A percentile compares a stretch with the other conserved stretches of the same genome.
Conservation (phyloP, 2,888 invertebrate genomes). For the Rhimphoctona megacephalus region DNA sequence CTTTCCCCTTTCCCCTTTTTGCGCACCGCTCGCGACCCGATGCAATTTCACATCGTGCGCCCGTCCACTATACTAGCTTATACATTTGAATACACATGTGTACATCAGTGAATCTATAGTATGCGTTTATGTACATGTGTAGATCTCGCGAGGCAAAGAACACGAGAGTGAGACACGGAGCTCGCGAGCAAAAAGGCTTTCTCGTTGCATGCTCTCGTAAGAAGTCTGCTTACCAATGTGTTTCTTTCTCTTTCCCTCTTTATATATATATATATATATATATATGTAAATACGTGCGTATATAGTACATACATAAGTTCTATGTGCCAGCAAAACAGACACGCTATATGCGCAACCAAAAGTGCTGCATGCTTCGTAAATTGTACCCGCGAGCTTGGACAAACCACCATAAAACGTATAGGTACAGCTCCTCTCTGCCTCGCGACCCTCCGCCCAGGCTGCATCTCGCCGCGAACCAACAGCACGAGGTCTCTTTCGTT, state of each 20-base stretch:
- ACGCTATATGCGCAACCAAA: conserved; percentile 34
- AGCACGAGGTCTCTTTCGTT: conserved; percentile 31
- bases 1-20: conserved; percentile 55
- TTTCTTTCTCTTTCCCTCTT: conserved; percentile 16
- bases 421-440: conserved; percentile 16
- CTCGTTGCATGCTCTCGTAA: conserved; percentile 43
- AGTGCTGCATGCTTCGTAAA: conserved; percentile 61
- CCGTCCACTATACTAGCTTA: conserved; percentile 11
- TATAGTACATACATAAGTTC: conserved; percentile 32
- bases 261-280: conserved; percentile 3
- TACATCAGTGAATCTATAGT: not conserved
- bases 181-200: conserved; percentile 46
- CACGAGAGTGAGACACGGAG: conserved; percentile 35
- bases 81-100: conserved; percentile 11
- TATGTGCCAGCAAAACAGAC: conserved; percentile 44
- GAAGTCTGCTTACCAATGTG: conserved; percentile 45
- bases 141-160: not conserved
- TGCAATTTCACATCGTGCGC: conserved; percentile 69
- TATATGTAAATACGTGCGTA: not conserved
- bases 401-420: conserved; percentile 56
- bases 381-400: conserved; percentile 61
- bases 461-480: conserved; percentile 2
- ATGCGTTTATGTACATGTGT: conserved; percentile 25
- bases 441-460: conserved; percentile 14
- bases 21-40: conserved; percentile 59